These are phyloP conservation scores for Nephrocerus scutellatus DNA, from an alignment of 2,888 invertebrate species.

Conservation along the genomic window DNA sequence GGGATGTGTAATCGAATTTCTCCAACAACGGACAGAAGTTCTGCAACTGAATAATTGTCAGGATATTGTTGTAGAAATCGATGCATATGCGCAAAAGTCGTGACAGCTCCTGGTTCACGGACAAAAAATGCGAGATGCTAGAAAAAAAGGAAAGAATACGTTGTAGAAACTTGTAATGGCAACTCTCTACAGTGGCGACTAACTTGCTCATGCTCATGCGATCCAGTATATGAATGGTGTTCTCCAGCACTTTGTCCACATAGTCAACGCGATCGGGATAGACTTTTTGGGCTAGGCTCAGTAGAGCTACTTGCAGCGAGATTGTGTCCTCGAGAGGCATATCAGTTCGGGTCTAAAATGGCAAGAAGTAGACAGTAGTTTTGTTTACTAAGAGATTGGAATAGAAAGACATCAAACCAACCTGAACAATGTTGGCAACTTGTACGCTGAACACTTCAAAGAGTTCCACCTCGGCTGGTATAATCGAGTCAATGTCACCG, in stretches of 20 bases:
- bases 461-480: constrained; percentile 81
- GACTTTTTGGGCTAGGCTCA: constrained; percentile 92
- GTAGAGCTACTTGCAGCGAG: constrained; percentile 86
- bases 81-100: constrained; percentile 90
- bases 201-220: constrained; percentile 79
- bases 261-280: constrained; percentile 92
- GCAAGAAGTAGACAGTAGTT: constrained; percentile 4
- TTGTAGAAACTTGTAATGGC: not conserved
- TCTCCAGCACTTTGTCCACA: constrained; percentile 88
- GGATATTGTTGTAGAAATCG: constrained; percentile 87
- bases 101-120: constrained; percentile 87
- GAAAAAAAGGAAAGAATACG: constrained; percentile 8
- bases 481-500: constrained; percentile 53
- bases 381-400: not conserved
- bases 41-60: constrained; percentile 77
- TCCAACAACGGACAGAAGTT: constrained; percentile 81
- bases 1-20: constrained; percentile 80
- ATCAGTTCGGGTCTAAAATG: constrained; percentile 73
- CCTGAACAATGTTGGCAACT: constrained; percentile 90
- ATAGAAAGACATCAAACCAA: constrained; percentile 31
- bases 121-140: constrained; percentile 46
- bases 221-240: constrained; percentile 84
- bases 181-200: constrained; percentile 12
- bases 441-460: constrained; percentile 99
- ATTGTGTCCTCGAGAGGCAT: constrained; percentile 96